Evolutionary conservation across 2,113 vertebrate genomes (phyloP).

Genomic region (Perca fluviatilis): DNA sequence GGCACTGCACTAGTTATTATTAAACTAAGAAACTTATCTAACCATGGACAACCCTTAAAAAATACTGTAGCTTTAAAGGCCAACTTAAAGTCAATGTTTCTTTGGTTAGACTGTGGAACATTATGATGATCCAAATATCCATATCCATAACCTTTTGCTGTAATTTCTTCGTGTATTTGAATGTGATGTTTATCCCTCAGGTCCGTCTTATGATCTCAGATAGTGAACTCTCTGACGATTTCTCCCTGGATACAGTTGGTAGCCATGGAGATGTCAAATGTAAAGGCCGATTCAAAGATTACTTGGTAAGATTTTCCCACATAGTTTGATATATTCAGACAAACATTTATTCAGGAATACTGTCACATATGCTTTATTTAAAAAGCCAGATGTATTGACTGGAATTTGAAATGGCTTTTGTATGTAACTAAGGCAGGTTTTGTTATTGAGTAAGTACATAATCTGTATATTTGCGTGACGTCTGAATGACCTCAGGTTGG

Average conservation of each 20-base stretch:
- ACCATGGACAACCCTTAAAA: background rate
- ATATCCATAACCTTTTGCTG: background rate
- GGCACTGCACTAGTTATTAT: no score
- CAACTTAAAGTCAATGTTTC: background rate
- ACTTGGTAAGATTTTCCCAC: conserved; percentile 85
- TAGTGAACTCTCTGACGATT: conserved; percentile 94
- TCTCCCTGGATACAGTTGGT: conserved; percentile 97
- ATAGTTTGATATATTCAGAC: background rate
- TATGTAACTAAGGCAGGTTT: background rate
- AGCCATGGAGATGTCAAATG: conserved; percentile 96
- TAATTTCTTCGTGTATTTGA: background rate
- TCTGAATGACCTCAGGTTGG: conserved; percentile 87
- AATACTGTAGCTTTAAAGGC: background rate
- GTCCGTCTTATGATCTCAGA: conserved; percentile 97
- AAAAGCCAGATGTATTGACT: background rate
- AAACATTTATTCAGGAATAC: background rate
- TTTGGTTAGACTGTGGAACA: background rate
- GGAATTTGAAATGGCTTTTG: background rate
- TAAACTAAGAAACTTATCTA: background rate
- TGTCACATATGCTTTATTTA: background rate
- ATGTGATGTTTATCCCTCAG: conserved; percentile 76
- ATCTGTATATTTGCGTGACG: conserved; percentile 14
- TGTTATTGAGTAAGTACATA: background rate
- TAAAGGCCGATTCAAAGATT: conserved; percentile 92
- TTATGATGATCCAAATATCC: background rate